phyloP scores from a whole-genome alignment of 92 coral and sea anemone genomes.

The Paragorgia papillata region DNA sequence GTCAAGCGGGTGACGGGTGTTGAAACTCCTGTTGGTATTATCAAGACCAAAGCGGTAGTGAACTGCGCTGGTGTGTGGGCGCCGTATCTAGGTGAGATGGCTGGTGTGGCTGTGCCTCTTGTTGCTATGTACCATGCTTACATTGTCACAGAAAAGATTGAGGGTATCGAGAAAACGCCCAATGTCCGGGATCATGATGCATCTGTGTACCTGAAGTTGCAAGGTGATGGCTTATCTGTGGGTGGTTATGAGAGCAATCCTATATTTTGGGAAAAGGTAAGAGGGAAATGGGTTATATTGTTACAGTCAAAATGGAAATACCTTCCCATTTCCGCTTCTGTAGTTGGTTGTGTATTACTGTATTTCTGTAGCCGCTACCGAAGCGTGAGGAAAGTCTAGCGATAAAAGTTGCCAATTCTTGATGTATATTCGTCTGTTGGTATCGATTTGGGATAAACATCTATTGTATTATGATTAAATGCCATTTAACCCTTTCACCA shows the following conservation, averaged over 20 bases:
- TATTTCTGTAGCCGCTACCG: too few species aligned
- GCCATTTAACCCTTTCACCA: too few species aligned
- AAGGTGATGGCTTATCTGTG: conserved; percentile 95
- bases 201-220: conserved; percentile 88
- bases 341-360: too few species aligned
- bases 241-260: conserved; percentile 97
- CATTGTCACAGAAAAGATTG: conserved; percentile 91
- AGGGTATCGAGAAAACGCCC: conserved; percentile 96
- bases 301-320: too few species aligned
- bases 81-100: conserved; percentile 87
- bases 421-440: too few species aligned
- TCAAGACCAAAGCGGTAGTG: conserved; percentile 80
- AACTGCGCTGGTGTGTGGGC: conserved; percentile 97
- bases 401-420: too few species aligned
- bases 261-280: conserved; percentile 92
- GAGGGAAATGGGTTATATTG: not conserved
- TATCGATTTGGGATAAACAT: too few species aligned
- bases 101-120: conserved; percentile 80
- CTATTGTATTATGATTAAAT: too few species aligned
- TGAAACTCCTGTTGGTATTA: conserved; percentile 73
- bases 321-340: too few species aligned
- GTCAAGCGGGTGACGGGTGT: conserved; percentile 82
- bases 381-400: too few species aligned
- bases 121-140: conserved; percentile 97
- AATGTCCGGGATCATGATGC: conserved; percentile 96